These are phyloP conservation scores for Aurelia coerulea DNA, from an alignment of 30 jellyfish, hydroid and myxozoan genomes.

Conservation along the genomic window DNA sequence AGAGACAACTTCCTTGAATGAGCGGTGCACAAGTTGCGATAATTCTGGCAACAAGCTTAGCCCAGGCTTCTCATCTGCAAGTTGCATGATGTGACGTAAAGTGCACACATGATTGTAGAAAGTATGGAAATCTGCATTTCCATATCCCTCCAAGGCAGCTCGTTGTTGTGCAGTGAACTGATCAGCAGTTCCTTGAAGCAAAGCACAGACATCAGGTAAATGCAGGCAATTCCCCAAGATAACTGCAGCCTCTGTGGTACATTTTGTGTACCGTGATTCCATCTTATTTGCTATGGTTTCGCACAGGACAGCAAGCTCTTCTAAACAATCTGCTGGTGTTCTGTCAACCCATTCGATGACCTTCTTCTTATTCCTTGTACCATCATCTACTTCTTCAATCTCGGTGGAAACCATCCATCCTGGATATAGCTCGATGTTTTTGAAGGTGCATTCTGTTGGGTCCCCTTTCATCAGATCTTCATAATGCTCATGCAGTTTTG, in stretches of 20 bases:
- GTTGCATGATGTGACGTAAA: constrained; percentile 30
- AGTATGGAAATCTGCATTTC: constrained; percentile 23
- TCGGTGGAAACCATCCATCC: constrained; percentile 39
- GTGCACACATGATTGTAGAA: constrained; percentile 31
- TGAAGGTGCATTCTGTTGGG: constrained; percentile 32
- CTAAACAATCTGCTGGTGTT: constrained; percentile 34
- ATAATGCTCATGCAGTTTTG: constrained; percentile 23
- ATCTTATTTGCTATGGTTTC: constrained; percentile 27
- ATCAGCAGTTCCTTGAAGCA: constrained; percentile 33
- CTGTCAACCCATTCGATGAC: constrained; percentile 41
- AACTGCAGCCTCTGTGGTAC: constrained; percentile 45
- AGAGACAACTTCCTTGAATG: constrained; percentile 28
- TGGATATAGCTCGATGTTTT: constrained; percentile 27
- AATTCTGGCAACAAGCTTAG: constrained; percentile 7
- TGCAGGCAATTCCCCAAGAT: constrained; percentile 39
- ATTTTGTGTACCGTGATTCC: constrained; percentile 33
- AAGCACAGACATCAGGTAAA: constrained; percentile 30
- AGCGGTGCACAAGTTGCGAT: constrained; percentile 7
- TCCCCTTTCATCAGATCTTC: constrained; percentile 27
- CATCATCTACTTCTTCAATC: constrained; percentile 25
- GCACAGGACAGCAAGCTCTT: constrained; percentile 26
- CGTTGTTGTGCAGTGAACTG: constrained; percentile 28
- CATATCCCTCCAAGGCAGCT: constrained; percentile 29
- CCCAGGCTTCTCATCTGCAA: constrained; percentile 34
- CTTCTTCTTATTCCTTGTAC: constrained; percentile 32